A percentile compares a stretch with the other conserved stretches of the same genome.
Conservation (phyloP, 2,888 invertebrate species). For the Stegana nigrithorax region DNA sequence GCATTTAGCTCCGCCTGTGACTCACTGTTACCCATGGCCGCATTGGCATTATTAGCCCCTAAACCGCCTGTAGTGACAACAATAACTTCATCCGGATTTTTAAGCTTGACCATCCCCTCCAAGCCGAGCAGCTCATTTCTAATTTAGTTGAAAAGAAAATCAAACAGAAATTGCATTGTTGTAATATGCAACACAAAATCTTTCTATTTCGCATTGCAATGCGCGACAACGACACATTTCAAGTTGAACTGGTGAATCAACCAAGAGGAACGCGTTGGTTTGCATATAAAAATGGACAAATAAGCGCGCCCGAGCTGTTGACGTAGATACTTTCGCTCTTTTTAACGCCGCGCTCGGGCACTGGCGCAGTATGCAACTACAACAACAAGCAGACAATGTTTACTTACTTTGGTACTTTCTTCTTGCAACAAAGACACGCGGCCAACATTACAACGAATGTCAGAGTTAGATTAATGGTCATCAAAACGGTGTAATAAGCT, state of each 20-base stretch:
- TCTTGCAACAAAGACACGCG: slow-evolving; percentile 81
- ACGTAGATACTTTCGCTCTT: slow-evolving; percentile 21
- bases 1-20: slow-evolving; percentile 65
- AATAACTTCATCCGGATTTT: slow-evolving; percentile 76
- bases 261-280: not conserved
- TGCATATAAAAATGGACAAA: not conserved
- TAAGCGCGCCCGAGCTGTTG: slow-evolving; percentile 7
- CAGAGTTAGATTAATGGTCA: slow-evolving; percentile 64
- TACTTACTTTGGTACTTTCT: slow-evolving; percentile 79
- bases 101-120: slow-evolving; percentile 79
- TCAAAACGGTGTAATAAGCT: slow-evolving; percentile 52
- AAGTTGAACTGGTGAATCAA: not conserved
- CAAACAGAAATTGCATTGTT: slow-evolving; percentile 21
- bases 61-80: slow-evolving; percentile 53
- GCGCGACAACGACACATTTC: slow-evolving; percentile 35
- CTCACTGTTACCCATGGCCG: slow-evolving; percentile 50
- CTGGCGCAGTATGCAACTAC: slow-evolving; percentile 14
- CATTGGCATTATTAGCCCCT: slow-evolving; percentile 26
- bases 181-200: slow-evolving; percentile 20
- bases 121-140: slow-evolving; percentile 80
- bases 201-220: slow-evolving; percentile 28
- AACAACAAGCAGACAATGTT: slow-evolving; percentile 4
- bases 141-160: slow-evolving; percentile 35
- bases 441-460: slow-evolving; percentile 72
- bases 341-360: not conserved